Percentiles rank a stretch among this genome's conserved stretches.
Evolutionary conservation across 2,888 invertebrate genomes (phyloP).

Genomic region (Acrocera orbiculus): DNA sequence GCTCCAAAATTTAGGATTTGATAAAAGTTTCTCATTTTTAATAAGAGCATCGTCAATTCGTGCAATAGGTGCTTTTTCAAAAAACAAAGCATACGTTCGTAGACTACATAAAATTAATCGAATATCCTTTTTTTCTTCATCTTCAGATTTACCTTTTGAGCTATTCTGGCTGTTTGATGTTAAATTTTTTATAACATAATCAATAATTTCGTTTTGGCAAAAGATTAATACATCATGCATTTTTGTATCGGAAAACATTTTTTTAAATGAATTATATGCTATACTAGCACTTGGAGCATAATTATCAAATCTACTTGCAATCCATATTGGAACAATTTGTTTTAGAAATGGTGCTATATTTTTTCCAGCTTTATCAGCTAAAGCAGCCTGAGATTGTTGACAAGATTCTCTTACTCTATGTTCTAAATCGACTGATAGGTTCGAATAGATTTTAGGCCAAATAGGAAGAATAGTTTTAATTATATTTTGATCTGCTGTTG

Average conservation of each 20-base stretch:
- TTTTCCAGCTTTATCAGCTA: slow-evolving; percentile 51
- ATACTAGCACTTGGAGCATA: slow-evolving; percentile 67
- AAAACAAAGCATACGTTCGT: slow-evolving; percentile 43
- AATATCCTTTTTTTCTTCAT: slow-evolving; percentile 50
- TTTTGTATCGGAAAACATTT: slow-evolving; percentile 63
- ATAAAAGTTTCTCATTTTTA: slow-evolving; percentile 37
- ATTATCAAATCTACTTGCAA: slow-evolving; percentile 67
- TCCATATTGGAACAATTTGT: slow-evolving; percentile 66
- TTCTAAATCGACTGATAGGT: slow-evolving; percentile 59
- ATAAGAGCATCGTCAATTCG: slow-evolving; percentile 36
- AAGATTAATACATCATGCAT: slow-evolving; percentile 60
- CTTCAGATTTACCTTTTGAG: slow-evolving; percentile 41
- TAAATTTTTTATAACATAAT: slow-evolving; percentile 53
- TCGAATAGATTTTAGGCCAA: slow-evolving; percentile 69
- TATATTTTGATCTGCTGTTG: slow-evolving; percentile 43
- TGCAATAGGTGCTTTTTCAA: slow-evolving; percentile 36
- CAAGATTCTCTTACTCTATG: slow-evolving; percentile 67
- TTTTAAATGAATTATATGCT: slow-evolving; percentile 46
- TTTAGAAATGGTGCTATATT: slow-evolving; percentile 64
- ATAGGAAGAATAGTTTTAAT: slow-evolving; percentile 55
- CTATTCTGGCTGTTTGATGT: no score
- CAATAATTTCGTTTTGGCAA: slow-evolving; percentile 65
- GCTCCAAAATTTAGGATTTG: slow-evolving; percentile 53
- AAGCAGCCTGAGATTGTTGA: slow-evolving; percentile 50
- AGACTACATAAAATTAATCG: slow-evolving; percentile 46